phyloP scores from a whole-genome alignment of 53 echinoderm and acorn worm species.

The Echinometra lucunter region DNA sequence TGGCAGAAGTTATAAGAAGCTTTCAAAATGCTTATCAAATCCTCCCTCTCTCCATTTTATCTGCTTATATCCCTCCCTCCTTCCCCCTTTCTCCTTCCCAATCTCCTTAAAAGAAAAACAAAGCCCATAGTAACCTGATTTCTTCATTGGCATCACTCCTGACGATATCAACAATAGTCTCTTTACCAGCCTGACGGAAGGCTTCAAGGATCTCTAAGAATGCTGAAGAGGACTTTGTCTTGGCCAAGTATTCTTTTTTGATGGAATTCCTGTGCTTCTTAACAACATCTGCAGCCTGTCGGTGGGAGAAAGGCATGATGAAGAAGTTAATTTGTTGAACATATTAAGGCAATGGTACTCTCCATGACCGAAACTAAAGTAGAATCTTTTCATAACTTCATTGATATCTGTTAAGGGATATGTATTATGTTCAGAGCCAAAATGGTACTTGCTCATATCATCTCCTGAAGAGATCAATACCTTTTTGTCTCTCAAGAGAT shows the following conservation, averaged over 20 bases:
- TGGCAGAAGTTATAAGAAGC: slow-evolving; percentile 82
- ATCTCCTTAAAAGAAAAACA: neutral
- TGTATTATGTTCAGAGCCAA: no score
- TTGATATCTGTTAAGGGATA: no score
- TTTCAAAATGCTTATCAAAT: slow-evolving; percentile 82
- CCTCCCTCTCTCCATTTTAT: no score
- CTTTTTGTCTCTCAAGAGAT: no score
- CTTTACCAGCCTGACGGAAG: slow-evolving; percentile 86
- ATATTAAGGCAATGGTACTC: no score
- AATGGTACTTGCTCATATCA: no score
- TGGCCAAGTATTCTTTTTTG: slow-evolving; percentile 78
- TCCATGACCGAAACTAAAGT: no score
- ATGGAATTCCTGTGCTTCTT: slow-evolving; percentile 76
- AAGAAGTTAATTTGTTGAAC: no score
- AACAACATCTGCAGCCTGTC: slow-evolving; percentile 87
- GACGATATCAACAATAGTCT: slow-evolving; percentile 80
- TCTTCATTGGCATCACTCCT: slow-evolving; percentile 79
- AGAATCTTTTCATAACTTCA: no score
- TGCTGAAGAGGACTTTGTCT: slow-evolving; percentile 85
- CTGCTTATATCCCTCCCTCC: no score
- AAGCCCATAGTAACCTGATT: slow-evolving; percentile 75
- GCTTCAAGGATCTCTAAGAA: slow-evolving; percentile 87
- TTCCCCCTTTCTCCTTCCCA: neutral
- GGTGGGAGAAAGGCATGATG: neutral
- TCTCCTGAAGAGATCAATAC: no score